These are phyloP conservation scores for Chlamydotis undulata DNA, from an alignment of 2,113 vertebrate genomes.

Conservation along the genomic window DNA sequence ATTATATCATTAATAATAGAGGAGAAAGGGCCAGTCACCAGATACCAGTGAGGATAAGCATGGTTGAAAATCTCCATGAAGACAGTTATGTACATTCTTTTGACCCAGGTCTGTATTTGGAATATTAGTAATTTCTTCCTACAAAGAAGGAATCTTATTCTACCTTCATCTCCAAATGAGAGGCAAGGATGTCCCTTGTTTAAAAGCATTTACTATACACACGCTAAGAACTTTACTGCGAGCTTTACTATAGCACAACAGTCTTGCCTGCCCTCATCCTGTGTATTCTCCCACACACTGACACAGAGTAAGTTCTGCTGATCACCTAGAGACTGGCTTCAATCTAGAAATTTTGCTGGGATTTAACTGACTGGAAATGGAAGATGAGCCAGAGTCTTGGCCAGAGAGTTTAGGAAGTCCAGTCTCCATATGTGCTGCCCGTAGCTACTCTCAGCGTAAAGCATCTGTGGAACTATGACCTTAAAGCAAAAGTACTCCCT, in stretches of 20 bases:
- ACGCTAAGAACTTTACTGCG: neutral
- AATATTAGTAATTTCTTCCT: neutral
- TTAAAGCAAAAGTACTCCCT: neutral
- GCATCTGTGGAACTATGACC: neutral
- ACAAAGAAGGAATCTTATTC: neutral
- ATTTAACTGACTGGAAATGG: neutral
- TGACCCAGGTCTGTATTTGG: neutral
- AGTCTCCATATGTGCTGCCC: neutral
- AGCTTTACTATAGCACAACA: neutral
- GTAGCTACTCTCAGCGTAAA: neutral
- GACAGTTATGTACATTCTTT: neutral
- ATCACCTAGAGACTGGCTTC: neutral
- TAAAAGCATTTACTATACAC: neutral
- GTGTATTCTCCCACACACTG: neutral
- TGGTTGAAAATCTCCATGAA: neutral
- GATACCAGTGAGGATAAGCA: neutral
- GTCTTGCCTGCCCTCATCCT: neutral
- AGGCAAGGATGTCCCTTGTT: neutral
- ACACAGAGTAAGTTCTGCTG: neutral
- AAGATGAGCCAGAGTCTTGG: neutral
- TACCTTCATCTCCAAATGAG: neutral
- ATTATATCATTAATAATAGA: accelerated
- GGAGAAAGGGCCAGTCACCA: neutral
- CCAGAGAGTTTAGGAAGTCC: neutral
- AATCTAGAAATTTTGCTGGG: neutral